These are phyloP conservation scores for Prinia subflava DNA, from an alignment of 2,113 vertebrate genomes.

Conservation along the genomic window DNA sequence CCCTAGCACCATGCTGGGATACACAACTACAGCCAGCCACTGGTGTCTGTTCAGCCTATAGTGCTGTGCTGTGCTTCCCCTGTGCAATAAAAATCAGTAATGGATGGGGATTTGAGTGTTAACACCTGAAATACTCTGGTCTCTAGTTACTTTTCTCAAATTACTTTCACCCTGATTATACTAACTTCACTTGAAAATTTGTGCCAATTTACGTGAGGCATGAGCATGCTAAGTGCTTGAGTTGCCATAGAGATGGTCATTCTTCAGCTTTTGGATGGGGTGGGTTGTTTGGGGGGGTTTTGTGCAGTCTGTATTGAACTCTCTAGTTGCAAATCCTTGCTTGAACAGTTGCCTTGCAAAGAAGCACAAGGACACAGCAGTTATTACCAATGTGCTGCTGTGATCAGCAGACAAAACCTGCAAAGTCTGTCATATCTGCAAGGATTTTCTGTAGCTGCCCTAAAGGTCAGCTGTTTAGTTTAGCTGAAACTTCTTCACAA, in stretches of 20 bases:
- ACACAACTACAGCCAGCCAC: not conserved
- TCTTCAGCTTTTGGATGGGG: not conserved
- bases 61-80: not conserved
- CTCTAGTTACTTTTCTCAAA: not conserved
- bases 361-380: not conserved
- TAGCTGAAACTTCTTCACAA: not conserved
- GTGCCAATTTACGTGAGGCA: not conserved
- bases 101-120: not conserved
- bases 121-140: not conserved
- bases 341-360: not conserved
- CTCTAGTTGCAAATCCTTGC: not conserved
- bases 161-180: not conserved
- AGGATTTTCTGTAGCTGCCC: not conserved
- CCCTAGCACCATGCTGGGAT: rapidly evolving
- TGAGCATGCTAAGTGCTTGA: not conserved
- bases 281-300: rapidly evolving
- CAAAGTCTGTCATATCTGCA: rapidly evolving
- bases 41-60: rapidly evolving
- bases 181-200: not conserved
- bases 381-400: not conserved
- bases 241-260: not conserved
- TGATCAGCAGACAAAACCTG: not conserved
- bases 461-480: not conserved
- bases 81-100: not conserved
- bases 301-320: not conserved